Conservation (phyloP, 2,113 vertebrate genomes). For the Gobius niger region DNA sequence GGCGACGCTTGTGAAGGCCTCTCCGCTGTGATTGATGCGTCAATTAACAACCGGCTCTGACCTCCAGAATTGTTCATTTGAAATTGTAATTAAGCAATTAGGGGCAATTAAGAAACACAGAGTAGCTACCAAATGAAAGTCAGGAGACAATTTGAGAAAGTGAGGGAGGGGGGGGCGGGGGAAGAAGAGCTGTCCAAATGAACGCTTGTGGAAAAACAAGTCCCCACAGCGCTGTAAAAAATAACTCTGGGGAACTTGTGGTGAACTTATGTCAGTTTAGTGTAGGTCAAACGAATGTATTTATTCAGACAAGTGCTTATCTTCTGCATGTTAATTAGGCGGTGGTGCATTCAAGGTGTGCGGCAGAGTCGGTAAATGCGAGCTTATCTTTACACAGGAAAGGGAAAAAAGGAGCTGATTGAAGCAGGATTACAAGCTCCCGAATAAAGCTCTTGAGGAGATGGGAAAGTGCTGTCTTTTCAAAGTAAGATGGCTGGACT, state of each 20-base stretch:
- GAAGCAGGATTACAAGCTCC: conserved; percentile 76
- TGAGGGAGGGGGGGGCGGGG: conserved; percentile 29
- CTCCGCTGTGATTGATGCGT: conserved; percentile 78
- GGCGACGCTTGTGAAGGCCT: conserved; percentile 62
- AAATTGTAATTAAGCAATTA: conserved; percentile 83
- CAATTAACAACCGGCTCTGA: conserved; percentile 77
- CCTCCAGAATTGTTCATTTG: conserved; percentile 82
- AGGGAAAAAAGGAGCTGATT: conserved; percentile 75
- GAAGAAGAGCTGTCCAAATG: conserved; percentile 57
- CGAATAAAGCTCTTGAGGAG: conserved; percentile 71
- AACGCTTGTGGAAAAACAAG: conserved; percentile 52
- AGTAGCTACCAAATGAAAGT: conserved; percentile 71
- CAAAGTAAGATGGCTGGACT: conserved; percentile 45
- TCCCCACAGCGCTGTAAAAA: conserved; percentile 22
- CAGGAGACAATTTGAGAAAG: conserved; percentile 73
- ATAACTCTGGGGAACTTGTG: conserved; percentile 58
- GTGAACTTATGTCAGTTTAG: conserved; percentile 71
- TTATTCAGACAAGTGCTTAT: conserved; percentile 77
- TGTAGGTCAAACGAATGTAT: conserved; percentile 77
- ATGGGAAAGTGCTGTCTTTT: conserved; percentile 56
- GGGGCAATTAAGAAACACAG: conserved; percentile 79
- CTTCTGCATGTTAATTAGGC: conserved; percentile 79
- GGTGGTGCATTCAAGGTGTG: conserved; percentile 34
- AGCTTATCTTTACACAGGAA: conserved; percentile 74
- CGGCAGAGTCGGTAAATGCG: conserved; percentile 70